Conservation (phyloP, 2,113 vertebrate genomes). For the Nothobranchius furzeri region DNA sequence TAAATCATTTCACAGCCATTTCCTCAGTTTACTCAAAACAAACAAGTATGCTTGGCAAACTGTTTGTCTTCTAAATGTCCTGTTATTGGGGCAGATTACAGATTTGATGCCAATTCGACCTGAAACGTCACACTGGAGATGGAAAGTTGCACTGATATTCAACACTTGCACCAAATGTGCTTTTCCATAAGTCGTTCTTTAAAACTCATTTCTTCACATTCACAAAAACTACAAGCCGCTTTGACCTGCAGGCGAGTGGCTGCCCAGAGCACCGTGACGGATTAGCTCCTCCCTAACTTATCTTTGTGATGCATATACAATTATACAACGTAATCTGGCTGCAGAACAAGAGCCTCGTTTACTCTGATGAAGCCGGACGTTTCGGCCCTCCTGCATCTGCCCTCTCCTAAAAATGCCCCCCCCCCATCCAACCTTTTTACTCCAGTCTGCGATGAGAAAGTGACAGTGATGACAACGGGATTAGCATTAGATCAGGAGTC, state of each 20-base stretch:
- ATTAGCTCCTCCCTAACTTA: constrained; percentile 44
- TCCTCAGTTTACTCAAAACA: too few species aligned
- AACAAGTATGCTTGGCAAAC: too few species aligned
- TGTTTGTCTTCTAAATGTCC: background rate
- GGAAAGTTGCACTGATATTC: constrained; percentile 4
- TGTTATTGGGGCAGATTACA: background rate
- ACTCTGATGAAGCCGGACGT: constrained; percentile 51
- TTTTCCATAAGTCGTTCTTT: constrained; percentile 24
- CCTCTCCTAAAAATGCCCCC: background rate
- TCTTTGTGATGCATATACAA: constrained; percentile 68
- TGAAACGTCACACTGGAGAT: constrained; percentile 30
- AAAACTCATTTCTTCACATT: constrained; percentile 22
- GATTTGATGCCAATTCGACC: background rate
- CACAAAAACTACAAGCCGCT: constrained; percentile 32
- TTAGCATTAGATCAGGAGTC: background rate
- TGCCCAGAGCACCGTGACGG: constrained; percentile 60
- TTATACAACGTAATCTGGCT: constrained; percentile 67
- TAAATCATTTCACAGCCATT: constrained; percentile 26
- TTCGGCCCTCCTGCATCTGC: background rate
- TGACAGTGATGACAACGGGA: constrained; percentile 19
- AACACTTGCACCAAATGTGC: constrained; percentile 31
- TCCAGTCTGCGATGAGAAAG: constrained; percentile 29
- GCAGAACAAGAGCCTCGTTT: constrained; percentile 61
- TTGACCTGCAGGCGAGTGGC: constrained; percentile 58
- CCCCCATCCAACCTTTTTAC: constrained; percentile 6